Conservation (phyloP, 2,113 vertebrate genomes). For the Tyto alba region DNA sequence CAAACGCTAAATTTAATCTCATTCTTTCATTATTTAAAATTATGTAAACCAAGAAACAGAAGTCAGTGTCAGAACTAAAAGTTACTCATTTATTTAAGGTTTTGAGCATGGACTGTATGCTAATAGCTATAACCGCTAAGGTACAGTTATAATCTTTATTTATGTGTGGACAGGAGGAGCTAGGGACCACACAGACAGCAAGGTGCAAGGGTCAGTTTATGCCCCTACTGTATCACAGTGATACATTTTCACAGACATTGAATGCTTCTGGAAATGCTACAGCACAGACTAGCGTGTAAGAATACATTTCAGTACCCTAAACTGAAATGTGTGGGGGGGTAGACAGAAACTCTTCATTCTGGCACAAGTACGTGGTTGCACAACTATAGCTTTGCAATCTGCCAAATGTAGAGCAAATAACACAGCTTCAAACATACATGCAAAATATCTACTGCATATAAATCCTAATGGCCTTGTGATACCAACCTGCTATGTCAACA, state of each 20-base stretch:
- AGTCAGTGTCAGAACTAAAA: neutral
- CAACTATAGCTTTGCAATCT: neutral
- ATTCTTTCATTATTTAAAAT: neutral
- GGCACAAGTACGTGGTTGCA: neutral
- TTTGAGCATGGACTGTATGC: neutral
- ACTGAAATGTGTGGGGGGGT: too few species aligned
- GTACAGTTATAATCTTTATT: neutral
- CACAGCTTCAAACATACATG: neutral
- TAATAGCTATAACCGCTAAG: neutral
- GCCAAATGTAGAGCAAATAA: neutral
- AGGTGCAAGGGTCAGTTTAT: neutral
- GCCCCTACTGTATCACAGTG: neutral
- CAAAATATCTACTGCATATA: neutral
- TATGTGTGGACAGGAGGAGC: accelerated
- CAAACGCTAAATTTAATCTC: neutral
- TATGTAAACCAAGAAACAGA: neutral
- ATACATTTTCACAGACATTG: neutral
- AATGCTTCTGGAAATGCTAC: neutral
- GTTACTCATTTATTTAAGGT: neutral
- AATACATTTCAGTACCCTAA: neutral
- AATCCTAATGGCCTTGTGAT: neutral
- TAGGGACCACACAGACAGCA: neutral
- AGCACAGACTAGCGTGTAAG: neutral
- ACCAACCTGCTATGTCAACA: accelerated
- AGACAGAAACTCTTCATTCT: neutral